Percentiles rank a stretch among this genome's conserved stretches.
Conservation (phyloP, 2,113 vertebrate genomes). For the Anhinga rufa region DNA sequence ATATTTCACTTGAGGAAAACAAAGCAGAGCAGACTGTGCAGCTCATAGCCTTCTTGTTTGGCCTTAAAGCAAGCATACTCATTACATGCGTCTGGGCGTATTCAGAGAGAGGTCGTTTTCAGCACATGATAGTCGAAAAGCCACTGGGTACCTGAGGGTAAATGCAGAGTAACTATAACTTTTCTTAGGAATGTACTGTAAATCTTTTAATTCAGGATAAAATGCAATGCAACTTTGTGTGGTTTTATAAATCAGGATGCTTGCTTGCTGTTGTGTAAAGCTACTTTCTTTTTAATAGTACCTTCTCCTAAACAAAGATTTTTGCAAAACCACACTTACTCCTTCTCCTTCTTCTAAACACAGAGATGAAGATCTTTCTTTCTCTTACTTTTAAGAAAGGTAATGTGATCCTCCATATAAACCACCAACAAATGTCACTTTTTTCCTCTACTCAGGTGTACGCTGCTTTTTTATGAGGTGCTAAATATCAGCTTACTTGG, state of each 20-base stretch:
- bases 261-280: neutral
- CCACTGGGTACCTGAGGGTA: neutral
- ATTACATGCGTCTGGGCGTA: neutral
- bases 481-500: conserved; percentile 74
- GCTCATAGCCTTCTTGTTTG: neutral
- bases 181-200: neutral
- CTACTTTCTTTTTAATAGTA: neutral
- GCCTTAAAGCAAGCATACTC: neutral
- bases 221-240: neutral
- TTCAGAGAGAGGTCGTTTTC: neutral
- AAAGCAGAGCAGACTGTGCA: neutral
- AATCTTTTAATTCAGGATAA: neutral
- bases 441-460: conserved; percentile 64
- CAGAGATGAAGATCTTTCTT: conserved; percentile 42
- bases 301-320: neutral
- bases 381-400: conserved; percentile 47
- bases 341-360: neutral
- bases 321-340: neutral
- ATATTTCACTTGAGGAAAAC: conserved; percentile 32
- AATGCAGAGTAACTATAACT: neutral
- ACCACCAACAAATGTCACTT: conserved; percentile 62
- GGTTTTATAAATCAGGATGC: neutral
- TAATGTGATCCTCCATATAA: conserved; percentile 58
- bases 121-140: neutral
- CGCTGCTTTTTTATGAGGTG: conserved; percentile 71